Conservation (phyloP, 2,113 vertebrate genomes). For the Phalacrocorax brasilianus region DNA sequence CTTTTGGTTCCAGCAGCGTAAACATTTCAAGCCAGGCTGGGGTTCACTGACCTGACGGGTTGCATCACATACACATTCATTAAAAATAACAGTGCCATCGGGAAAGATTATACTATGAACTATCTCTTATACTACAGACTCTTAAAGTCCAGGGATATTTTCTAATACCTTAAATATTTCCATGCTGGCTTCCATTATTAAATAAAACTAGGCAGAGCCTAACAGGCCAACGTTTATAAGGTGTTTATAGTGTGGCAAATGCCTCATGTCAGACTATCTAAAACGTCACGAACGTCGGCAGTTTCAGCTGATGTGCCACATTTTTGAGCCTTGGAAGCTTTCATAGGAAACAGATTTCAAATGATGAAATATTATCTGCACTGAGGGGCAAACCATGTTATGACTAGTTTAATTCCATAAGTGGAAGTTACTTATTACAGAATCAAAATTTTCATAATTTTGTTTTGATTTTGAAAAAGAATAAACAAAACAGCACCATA, state of each 20-base stretch:
- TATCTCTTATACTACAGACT: not conserved
- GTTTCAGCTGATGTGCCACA: not conserved
- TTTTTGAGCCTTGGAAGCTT: not conserved
- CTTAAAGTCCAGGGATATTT: not conserved
- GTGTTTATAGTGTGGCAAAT: not conserved
- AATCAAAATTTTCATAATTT: not conserved
- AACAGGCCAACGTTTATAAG: not conserved
- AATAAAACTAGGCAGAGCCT: not conserved
- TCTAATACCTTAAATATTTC: not conserved
- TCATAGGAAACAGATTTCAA: not conserved
- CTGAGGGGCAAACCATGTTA: not conserved
- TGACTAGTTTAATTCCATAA: not conserved
- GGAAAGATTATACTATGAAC: not conserved
- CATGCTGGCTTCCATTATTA: not conserved
- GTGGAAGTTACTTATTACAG: not conserved
- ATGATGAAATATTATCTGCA: not conserved
- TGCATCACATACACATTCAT: not conserved
- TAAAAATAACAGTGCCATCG: not conserved
- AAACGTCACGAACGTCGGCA: not conserved
- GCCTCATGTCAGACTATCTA: not conserved
- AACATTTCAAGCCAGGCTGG: not conserved
- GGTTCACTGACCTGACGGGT: not conserved
- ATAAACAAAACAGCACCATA: not conserved
- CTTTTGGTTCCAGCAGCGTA: not conserved
- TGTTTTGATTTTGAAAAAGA: not conserved